Conservation (phyloP, 2,888 invertebrate species). For the Ornithoptera alexandrae region DNA sequence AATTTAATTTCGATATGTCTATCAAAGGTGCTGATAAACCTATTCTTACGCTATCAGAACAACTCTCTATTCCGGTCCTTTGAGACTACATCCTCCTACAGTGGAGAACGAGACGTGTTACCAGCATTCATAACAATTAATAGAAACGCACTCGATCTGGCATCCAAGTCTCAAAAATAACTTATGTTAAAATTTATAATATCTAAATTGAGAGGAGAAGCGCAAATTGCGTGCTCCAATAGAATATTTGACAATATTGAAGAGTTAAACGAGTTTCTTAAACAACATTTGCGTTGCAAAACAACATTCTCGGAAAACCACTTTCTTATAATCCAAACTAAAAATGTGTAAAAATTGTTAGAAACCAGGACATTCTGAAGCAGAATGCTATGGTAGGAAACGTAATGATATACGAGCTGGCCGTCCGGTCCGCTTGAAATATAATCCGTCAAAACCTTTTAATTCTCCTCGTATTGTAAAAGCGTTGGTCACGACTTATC, state of each 20-base stretch:
- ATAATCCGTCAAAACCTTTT: not conserved
- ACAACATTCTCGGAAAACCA: no score
- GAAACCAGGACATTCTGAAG: not conserved
- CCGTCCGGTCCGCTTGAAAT: not conserved
- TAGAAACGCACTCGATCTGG: slow-evolving; percentile 23
- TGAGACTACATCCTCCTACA: slow-evolving; percentile 15
- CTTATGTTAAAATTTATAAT: slow-evolving; percentile 28
- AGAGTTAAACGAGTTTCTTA: slow-evolving; percentile 5
- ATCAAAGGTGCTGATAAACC: no score
- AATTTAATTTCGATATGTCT: no score
- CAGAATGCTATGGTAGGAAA: not conserved
- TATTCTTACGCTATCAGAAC: no score
- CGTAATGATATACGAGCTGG: not conserved
- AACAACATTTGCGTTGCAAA: slow-evolving; percentile 30
- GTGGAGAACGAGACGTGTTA: not conserved
- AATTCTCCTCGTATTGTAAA: not conserved
- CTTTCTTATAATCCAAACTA: no score
- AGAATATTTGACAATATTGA: slow-evolving; percentile 20
- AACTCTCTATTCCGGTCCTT: slow-evolving; percentile 28
- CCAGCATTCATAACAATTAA: slow-evolving; percentile 23
- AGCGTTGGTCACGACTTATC: not conserved
- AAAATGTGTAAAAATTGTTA: not conserved
- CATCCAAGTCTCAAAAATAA: slow-evolving; percentile 11
- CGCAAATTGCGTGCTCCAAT: slow-evolving; percentile 26
- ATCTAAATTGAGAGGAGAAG: slow-evolving; percentile 21